Evolutionary conservation across 2,797 vertebrate species (phyloP), one percentile per base, ranked within the genome.

Genomic region (Heliangelus exortis): DNA sequence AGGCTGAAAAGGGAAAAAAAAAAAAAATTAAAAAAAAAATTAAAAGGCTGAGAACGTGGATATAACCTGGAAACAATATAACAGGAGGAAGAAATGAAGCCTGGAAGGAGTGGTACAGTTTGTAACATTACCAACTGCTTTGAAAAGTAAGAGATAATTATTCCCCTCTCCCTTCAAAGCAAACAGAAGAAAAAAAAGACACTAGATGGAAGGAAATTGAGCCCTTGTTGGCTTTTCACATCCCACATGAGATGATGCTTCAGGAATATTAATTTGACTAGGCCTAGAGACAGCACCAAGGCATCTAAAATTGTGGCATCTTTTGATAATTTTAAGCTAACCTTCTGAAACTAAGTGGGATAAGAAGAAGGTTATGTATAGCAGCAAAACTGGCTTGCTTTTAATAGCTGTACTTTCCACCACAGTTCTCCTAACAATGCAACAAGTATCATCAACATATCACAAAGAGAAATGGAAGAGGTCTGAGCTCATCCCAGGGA

Each of bases 1-100:
- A 68, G 98, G 98, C 98, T 98, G 69, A 13, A 84, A 89, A 69
- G 76, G n/a, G 8, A 58, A 86, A 80, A 77, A 86, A 8, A 28
- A 72, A 34, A 85, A 47, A 47, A 45, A 11, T 39, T 39, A 11
- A 39, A 39, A 36, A 36, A 39, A 39, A 39, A 39, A 14, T 41
- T 14, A 25, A 23, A 65, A 92, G 43, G 15, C 41, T 96, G n/a
- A 87, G 78, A 71, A 45, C 1, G 6, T 25, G n/a, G 65, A 58
- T 72, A 33, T 92, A 93, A 57, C 22, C 21, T 55, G 8, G 36
- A 87, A 59, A 53, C 31, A 59, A 2, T n/a, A 84, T 28, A 31
- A 75, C 80, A 76, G 63, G 67, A 93, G 28, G 41, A 89, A 84
- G 68, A 8, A 17, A 55, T 1, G 31, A 83, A 87, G 34, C 12